Evolutionary conservation across 2,888 invertebrate genomes (phyloP), one percentile per base, ranked within the genome.

Genomic region (Nephrotoma guestfalica): DNA sequence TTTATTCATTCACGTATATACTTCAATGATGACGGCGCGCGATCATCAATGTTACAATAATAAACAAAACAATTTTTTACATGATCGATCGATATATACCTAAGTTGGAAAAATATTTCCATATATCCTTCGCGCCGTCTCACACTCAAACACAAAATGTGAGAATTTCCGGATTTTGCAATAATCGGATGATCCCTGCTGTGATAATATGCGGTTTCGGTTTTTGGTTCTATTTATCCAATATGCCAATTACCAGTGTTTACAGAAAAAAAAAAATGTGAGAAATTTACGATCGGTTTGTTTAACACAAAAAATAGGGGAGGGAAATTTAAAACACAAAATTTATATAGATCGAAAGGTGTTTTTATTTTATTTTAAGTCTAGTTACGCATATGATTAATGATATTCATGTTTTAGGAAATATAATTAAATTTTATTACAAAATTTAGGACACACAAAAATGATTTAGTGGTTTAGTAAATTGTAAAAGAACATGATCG

Each of bases 171-270:
- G 83, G 47, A 71, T 71, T 30, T 51, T 47, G 41, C 47, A 86
- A 47, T 51, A 86, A 51, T 51, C 41, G 40, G 43, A 71, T 71
- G 71, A 71, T 30, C 47, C 86, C 83, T 83, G 83, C 86, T 86
- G 86, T 71, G 86, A 86, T 87, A 87, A 87, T 87, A 86, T 47
- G 85, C 9, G 86, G 86, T 86, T 86, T 86, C 30, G 71, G 30
- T 43, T 71, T n/a, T 30, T n/a, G 15, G 7, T 71, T 86, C 30
- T 40, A 86, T 83, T 86, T 86, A 86, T 83, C 83, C 86, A 45
- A 86, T 86, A 86, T 83, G 43, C 86, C 86, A 86, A 86, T 86
- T 86, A 86, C 30, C 15, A 43, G 43, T 85, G 85, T 71, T 30
- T 71, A 71, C 30, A 71, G 11, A 71, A 18, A 71, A 51, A 15